phyloP scores from a whole-genome alignment of 64 coral and sea anemone species.

The Catalaphyllia jardinei region DNA sequence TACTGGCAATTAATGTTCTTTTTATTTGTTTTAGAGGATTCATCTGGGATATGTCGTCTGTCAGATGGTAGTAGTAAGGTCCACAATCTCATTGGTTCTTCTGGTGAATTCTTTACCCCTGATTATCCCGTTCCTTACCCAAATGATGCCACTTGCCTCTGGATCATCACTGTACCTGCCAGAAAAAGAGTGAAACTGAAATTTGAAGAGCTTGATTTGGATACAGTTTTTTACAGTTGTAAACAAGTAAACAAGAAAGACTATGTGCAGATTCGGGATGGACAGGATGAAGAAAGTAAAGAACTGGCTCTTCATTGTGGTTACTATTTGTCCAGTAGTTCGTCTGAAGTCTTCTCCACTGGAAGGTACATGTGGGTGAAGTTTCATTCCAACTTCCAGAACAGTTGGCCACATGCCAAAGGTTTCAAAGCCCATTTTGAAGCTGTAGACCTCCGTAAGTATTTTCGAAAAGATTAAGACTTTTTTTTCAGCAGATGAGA shows the following conservation, averaged over 20 bases:
- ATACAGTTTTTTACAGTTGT: neutral
- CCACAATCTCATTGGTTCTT: neutral
- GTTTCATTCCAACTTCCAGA: neutral
- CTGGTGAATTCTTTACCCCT: constrained; percentile 42
- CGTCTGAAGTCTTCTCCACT: neutral
- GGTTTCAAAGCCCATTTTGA: constrained; percentile 14
- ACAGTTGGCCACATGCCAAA: too few species aligned
- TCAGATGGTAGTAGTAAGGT: neutral
- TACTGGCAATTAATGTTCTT: neutral
- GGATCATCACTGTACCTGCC: constrained; percentile 38
- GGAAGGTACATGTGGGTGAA: constrained; percentile 28
- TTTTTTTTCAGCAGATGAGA: too few species aligned
- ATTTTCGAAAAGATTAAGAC: neutral
- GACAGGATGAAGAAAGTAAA: neutral
- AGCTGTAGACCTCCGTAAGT: neutral
- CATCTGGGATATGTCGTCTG: neutral
- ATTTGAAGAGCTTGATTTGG: constrained; percentile 19
- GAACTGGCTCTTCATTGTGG: constrained; percentile 16
- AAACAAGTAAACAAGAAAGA: neutral
- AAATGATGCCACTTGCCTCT: constrained; percentile 15
- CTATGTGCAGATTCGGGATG: constrained; percentile 53
- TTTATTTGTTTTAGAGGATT: neutral
- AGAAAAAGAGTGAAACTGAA: constrained; percentile 13
- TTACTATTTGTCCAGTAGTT: too few species aligned
- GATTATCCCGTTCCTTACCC: constrained; percentile 22